Base-by-base conservation (phyloP, 2,113 vertebrate genomes). In the Apeltes quadracus region DNA sequence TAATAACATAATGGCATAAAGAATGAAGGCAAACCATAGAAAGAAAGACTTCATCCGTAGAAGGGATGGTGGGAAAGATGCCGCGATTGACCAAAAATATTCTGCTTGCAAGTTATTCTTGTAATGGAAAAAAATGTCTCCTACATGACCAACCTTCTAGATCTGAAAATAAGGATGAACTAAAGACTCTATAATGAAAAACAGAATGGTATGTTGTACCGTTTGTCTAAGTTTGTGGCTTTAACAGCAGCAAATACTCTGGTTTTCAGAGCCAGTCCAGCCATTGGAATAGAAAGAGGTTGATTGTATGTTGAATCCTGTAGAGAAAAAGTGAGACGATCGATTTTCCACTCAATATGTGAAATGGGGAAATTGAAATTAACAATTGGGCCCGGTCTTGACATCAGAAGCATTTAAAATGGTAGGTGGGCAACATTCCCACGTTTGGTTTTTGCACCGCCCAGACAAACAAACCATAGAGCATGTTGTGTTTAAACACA, bases 211-310 rank as follows among this genome's bases (percentile, higher is more conserved):
- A 27, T 65, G 9, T 9, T 0, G 9, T 95, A 98, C 97, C 97
- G 95, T 93, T 95, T 95, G 85, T 99, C 97, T 78, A 99, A 91
- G 84, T 98, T 97, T 72, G 96, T 97, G 68, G 97, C 97, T 92
- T 95, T 96, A 41, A 98, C 96, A 66, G 96, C 96, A 82, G 97
- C 97, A 91, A 96, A 99, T 71, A 99, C 96, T 94, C 97, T 94
- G 67, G 97, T 99, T 94, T 99, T 99, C 89, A 99, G 93, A 90
- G 96, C 93, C 75, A 99, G 90, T 61, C 97, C 97, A 46, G 91
- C 85, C 85, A 93, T 94, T 1, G 97, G 97, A 71, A 98, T 95
- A 63, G 96, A 93, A 70, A 99, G 93, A 57, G 95, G 95, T 66
- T 98, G 94, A 55, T 87, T 95, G 90, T 96, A 99, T 79, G 94